These are phyloP conservation scores for Scortum barcoo DNA, from an alignment of 2,113 vertebrate species.

Conservation along the genomic window DNA sequence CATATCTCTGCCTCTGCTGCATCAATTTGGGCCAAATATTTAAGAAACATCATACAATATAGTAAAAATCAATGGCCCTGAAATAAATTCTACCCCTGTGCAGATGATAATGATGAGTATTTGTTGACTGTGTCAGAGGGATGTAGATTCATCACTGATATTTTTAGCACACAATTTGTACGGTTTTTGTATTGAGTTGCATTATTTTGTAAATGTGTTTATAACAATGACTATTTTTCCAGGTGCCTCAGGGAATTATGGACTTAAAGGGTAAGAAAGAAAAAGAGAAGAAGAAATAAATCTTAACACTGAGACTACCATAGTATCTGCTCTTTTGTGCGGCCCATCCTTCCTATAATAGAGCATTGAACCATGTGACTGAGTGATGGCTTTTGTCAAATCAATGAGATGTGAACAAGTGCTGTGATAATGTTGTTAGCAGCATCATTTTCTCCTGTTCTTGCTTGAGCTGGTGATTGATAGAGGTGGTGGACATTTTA, in stretches of 20 bases:
- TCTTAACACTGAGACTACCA: not conserved
- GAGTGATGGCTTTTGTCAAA: constrained; percentile 77
- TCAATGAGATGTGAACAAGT: constrained; percentile 81
- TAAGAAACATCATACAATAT: not conserved
- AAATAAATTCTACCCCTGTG: not conserved
- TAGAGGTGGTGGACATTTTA: constrained; percentile 59
- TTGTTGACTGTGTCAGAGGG: not conserved
- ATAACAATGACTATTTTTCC: not conserved
- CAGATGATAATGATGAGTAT: not conserved
- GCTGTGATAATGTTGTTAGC: constrained; percentile 79
- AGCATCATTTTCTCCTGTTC: constrained; percentile 74
- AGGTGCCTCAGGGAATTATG: not conserved
- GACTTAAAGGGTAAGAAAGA: not conserved
- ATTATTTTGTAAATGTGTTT: not conserved
- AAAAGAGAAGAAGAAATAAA: constrained; percentile 13
- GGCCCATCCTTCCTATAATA: constrained; percentile 33
- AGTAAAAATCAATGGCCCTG: not conserved
- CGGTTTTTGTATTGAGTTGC: not conserved
- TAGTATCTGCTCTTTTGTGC: constrained; percentile 9
- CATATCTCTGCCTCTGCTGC: not conserved
- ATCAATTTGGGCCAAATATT: not conserved
- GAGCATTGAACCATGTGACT: constrained; percentile 50
- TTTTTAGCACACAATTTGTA: not conserved
- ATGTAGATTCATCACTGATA: not conserved
- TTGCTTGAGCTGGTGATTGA: constrained; percentile 77